phyloP scores from a whole-genome alignment of 1,140 invertebrate genomes.

The Drosophila biarmipes region DNA sequence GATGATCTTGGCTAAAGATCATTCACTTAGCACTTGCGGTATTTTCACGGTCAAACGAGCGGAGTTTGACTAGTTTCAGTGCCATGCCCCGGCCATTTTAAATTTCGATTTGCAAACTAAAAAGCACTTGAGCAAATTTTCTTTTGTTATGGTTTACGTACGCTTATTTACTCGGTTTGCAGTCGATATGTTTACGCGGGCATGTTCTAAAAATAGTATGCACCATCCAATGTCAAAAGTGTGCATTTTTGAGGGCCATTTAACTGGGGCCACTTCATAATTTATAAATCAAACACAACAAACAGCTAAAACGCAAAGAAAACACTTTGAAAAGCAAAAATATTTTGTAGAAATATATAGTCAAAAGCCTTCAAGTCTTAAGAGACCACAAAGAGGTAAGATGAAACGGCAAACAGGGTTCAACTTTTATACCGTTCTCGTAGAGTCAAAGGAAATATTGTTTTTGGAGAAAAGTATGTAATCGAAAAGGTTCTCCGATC shows the following conservation, averaged over 20 bases:
- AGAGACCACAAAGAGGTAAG: slow-evolving; percentile 33
- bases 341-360: slow-evolving; percentile 36
- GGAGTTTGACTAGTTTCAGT: slow-evolving; percentile 32
- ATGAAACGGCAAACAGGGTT: not conserved
- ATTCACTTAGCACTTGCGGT: slow-evolving; percentile 50
- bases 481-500: no score
- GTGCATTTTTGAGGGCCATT: slow-evolving; percentile 71
- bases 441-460: no score
- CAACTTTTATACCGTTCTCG: no score
- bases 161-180: slow-evolving; percentile 44
- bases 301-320: slow-evolving; percentile 33
- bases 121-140: slow-evolving; percentile 47
- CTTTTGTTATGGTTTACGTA: slow-evolving; percentile 47
- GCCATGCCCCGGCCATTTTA: slow-evolving; percentile 40
- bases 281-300: slow-evolving; percentile 65
- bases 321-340: slow-evolving; percentile 15
- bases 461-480: no score
- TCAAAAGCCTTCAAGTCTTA: slow-evolving; percentile 54
- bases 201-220: slow-evolving; percentile 61
- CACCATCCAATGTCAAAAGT: slow-evolving; percentile 56
- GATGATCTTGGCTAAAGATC: slow-evolving; percentile 26
- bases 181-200: slow-evolving; percentile 46
- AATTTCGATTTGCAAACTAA: slow-evolving; percentile 20
- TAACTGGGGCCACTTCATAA: slow-evolving; percentile 65
- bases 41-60: slow-evolving; percentile 51